Evolutionary conservation across 1,140 invertebrate species (phyloP).

Genomic region (Drosophila eugracilis): DNA sequence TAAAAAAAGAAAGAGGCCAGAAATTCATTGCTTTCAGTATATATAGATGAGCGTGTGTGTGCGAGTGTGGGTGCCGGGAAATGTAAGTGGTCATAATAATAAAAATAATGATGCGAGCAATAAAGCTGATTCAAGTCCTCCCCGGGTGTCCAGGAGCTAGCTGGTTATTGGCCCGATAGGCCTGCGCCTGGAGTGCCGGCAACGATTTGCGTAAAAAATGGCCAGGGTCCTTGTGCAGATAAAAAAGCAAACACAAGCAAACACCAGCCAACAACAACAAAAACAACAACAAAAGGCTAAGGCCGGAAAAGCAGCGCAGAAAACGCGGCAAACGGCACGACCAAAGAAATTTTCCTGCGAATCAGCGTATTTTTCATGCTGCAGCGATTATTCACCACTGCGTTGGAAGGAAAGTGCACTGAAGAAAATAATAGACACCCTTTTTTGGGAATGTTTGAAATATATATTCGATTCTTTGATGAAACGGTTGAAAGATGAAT

Average conservation of each 20-base stretch:
- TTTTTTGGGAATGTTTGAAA: neutral
- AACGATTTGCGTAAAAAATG: slow-evolving; percentile 80
- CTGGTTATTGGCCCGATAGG: slow-evolving; percentile 66
- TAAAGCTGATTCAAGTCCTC: slow-evolving; percentile 81
- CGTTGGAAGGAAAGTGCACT: slow-evolving; percentile 35
- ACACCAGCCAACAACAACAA: no score
- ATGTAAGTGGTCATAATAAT: slow-evolving; percentile 83
- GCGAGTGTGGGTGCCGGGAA: slow-evolving; percentile 58
- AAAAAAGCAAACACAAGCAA: slow-evolving; percentile 67
- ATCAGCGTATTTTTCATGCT: slow-evolving; percentile 81
- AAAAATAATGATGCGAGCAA: slow-evolving; percentile 82
- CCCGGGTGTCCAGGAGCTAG: slow-evolving; percentile 24
- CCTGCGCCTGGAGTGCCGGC: slow-evolving; percentile 36
- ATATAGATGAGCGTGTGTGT: slow-evolving; percentile 30
- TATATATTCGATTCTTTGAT: no score
- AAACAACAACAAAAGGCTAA: slow-evolving; percentile 15
- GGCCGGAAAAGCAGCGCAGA: slow-evolving; percentile 28
- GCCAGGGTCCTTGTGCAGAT: slow-evolving; percentile 65
- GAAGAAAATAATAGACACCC: slow-evolving; percentile 15
- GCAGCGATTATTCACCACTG: slow-evolving; percentile 75
- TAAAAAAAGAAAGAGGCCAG: slow-evolving; percentile 49
- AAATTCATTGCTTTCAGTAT: slow-evolving; percentile 61
- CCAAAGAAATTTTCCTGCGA: slow-evolving; percentile 61
- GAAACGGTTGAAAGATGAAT: no score
- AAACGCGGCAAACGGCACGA: slow-evolving; percentile 15